Conservation (phyloP, 2,888 invertebrate genomes). For the Lissocephala sabroskyi region DNA sequence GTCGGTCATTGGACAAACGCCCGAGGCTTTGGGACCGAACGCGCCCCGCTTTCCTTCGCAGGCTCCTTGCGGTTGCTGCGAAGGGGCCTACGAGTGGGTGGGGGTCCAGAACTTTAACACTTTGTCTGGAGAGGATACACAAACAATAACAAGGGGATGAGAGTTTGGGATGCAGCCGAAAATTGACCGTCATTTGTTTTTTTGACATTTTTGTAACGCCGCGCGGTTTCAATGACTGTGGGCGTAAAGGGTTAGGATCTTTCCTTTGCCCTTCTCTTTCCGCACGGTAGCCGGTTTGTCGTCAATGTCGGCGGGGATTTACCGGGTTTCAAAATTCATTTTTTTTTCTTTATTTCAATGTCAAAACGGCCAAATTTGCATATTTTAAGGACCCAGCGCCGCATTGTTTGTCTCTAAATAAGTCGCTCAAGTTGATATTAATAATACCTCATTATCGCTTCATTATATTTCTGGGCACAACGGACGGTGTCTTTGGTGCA, state of each 20-base stretch:
- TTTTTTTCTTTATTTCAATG: background rate
- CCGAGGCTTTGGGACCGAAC: constrained; percentile 13
- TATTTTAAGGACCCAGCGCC: constrained; percentile 36
- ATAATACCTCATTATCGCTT: constrained; percentile 59
- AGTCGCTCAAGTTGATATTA: constrained; percentile 57
- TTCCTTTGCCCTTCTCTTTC: background rate
- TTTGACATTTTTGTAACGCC: constrained; percentile 56
- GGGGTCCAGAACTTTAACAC: too few species aligned
- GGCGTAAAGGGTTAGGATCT: constrained; percentile 29
- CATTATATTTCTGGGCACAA: constrained; percentile 44
- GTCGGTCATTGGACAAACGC: constrained; percentile 30
- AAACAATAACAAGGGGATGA: constrained; percentile 3
- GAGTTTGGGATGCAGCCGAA: constrained; percentile 11
- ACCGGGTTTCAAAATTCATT: background rate
- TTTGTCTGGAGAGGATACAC: constrained; percentile 27
- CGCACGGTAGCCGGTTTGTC: constrained; percentile 16
- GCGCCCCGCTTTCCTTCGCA: constrained; percentile 2
- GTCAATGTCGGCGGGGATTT: constrained; percentile 26
- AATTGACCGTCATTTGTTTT: constrained; percentile 64
- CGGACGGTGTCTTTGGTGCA: constrained; percentile 36
- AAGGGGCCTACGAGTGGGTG: constrained; percentile 22
- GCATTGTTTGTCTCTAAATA: constrained; percentile 48
- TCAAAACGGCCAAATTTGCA: constrained; percentile 29
- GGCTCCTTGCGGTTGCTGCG: constrained; percentile 17
- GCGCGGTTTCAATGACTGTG: constrained; percentile 25